phyloP scores from a whole-genome alignment of 2,797 vertebrate genomes.

The Poliocrania exsul region DNA sequence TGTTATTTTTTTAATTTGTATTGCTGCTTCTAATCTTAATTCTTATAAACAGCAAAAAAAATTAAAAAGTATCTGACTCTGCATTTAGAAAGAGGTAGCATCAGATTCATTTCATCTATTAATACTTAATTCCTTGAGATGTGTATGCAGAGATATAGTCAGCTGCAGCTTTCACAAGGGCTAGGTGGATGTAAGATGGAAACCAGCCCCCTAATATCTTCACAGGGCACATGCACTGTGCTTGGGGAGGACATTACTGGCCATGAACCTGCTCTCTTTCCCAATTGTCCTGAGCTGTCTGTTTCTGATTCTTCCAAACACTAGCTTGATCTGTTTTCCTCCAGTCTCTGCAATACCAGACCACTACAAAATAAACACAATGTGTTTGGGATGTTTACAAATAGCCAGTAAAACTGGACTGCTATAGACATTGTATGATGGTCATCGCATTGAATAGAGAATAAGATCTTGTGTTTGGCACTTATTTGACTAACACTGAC shows the following conservation, averaged over 20 bases:
- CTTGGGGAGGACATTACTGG: not conserved
- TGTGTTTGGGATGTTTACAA: not conserved
- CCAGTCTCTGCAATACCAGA: not conserved
- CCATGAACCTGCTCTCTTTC: not conserved
- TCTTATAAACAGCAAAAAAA: not conserved
- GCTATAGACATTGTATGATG: not conserved
- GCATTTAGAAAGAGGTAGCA: not conserved
- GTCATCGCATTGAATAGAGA: not conserved
- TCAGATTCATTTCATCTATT: not conserved
- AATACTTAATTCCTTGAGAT: not conserved
- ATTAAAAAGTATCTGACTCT: not conserved
- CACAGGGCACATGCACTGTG: not conserved
- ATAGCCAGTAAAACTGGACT: not conserved
- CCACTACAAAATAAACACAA: not conserved
- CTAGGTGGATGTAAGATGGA: not conserved
- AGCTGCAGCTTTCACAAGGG: not conserved
- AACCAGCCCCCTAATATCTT: not conserved
- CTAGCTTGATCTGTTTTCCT: not conserved
- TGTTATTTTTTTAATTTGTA: not conserved
- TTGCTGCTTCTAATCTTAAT: not conserved
- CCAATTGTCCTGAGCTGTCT: fast-evolving
- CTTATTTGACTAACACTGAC: not conserved
- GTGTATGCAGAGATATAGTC: not conserved
- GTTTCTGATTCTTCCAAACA: not conserved
- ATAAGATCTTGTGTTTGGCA: not conserved